Conservation (phyloP, 2,888 invertebrate genomes). For the Lasioglossum oenotherae region DNA sequence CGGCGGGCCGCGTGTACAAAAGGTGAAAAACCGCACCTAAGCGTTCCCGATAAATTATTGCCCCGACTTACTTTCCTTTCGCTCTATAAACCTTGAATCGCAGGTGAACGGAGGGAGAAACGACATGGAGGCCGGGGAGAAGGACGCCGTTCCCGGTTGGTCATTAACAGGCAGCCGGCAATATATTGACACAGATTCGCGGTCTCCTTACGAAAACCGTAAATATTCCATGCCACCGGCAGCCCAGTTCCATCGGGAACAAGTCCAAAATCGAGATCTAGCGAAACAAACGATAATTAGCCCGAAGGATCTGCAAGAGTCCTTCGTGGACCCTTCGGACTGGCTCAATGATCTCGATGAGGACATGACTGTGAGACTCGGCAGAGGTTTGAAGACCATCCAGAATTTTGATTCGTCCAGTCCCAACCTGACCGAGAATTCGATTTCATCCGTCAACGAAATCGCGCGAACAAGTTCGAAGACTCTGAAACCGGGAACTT, state of each 20-base stretch:
- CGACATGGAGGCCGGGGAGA: background rate
- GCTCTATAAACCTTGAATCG: slow-evolving; percentile 54
- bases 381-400: slow-evolving; percentile 68
- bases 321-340: slow-evolving; percentile 72
- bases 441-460: background rate
- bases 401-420: background rate
- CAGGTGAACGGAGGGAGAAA: slow-evolving; percentile 44
- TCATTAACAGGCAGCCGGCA: slow-evolving; percentile 32
- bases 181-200: slow-evolving; percentile 54
- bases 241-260: slow-evolving; percentile 16
- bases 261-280: slow-evolving; percentile 40
- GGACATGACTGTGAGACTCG: slow-evolving; percentile 64
- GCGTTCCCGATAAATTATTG: slow-evolving; percentile 55
- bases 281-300: slow-evolving; percentile 47
- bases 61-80: slow-evolving; percentile 44
- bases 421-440: background rate
- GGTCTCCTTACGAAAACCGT: slow-evolving; percentile 52
- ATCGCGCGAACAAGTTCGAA: background rate
- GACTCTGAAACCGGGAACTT: background rate
- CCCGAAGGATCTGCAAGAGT: slow-evolving; percentile 69
- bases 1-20: slow-evolving; percentile 62
- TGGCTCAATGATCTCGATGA: slow-evolving; percentile 69
- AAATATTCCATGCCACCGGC: slow-evolving; percentile 43
- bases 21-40: slow-evolving; percentile 58
- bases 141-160: slow-evolving; percentile 8